Evolutionary conservation across 2,113 vertebrate genomes (phyloP).

Genomic region (Poeciliopsis prolifica): DNA sequence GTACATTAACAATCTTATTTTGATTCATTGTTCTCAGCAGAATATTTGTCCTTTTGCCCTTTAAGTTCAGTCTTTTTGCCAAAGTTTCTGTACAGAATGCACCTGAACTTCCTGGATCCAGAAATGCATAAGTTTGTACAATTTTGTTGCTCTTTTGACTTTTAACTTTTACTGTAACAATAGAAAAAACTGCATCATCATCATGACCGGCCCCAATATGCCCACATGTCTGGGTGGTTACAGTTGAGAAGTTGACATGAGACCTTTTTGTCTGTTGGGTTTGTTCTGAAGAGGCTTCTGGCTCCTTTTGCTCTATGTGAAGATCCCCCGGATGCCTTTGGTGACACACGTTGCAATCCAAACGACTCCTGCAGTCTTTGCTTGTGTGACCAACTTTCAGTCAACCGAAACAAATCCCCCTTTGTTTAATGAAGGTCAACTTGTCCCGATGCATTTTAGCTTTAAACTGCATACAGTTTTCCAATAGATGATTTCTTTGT

Average conservation of each 20-base stretch:
- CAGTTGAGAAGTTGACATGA: not conserved
- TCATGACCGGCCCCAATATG: no score
- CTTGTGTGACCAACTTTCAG: no score
- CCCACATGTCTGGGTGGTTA: not conserved
- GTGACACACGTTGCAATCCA: not conserved
- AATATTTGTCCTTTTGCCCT: not conserved
- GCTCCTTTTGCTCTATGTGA: not conserved
- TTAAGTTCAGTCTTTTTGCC: not conserved
- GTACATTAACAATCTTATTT: no score
- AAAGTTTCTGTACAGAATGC: not conserved
- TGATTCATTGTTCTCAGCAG: no score
- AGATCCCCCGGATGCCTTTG: not conserved
- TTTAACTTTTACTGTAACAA: not conserved
- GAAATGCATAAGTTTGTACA: not conserved
- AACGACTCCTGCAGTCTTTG: no score
- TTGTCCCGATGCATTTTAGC: no score
- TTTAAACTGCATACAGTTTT: no score
- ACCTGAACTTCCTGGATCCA: no score
- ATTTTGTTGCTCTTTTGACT: not conserved
- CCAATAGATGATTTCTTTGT: no score
- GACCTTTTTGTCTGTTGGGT: not conserved
- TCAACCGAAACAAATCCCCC: no score
- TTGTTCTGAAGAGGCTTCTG: not conserved
- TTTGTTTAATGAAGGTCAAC: no score
- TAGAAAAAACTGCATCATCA: no score